phyloP scores from a whole-genome alignment of 2,888 invertebrate genomes.

The Tineola bisselliella region DNA sequence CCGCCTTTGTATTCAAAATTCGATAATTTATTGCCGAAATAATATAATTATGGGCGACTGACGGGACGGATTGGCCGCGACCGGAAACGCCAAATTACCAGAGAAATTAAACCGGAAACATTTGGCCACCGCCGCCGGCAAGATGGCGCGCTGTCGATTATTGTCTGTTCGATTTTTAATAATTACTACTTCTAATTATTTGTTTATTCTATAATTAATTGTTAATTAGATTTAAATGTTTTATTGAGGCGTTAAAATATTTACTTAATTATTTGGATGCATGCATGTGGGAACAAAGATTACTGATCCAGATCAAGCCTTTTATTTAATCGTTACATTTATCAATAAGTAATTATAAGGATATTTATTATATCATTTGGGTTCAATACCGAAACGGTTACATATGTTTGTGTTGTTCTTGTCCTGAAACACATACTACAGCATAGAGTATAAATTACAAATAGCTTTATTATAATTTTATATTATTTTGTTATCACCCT shows the following conservation, averaged over 20 bases:
- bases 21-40: conserved; percentile 68
- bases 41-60: conserved; percentile 65
- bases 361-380: too few relatives aligned
- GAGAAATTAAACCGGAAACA: conserved; percentile 69
- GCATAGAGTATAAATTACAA: too few relatives aligned
- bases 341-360: too few relatives aligned
- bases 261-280: too few relatives aligned
- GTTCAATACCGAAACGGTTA: too few relatives aligned
- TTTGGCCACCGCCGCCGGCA: conserved; percentile 65
- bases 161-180: conserved; percentile 60
- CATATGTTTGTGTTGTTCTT: too few relatives aligned
- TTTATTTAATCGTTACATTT: too few relatives aligned
- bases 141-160: conserved; percentile 56
- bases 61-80: conserved; percentile 62
- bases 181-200: conserved; percentile 44
- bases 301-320: too few relatives aligned
- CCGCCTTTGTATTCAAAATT: conserved; percentile 62
- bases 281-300: too few relatives aligned
- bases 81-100: conserved; percentile 65
- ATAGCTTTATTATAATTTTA: too few relatives aligned
- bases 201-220: conserved; percentile 25
- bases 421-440: too few relatives aligned
- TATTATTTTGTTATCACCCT: too few relatives aligned
- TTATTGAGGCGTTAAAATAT: background rate
- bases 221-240: background rate